Evolutionary conservation across 2,797 vertebrate genomes (phyloP), one percentile per base, ranked within the genome.

Genomic region (Petrocephalus schoutedeni): DNA sequence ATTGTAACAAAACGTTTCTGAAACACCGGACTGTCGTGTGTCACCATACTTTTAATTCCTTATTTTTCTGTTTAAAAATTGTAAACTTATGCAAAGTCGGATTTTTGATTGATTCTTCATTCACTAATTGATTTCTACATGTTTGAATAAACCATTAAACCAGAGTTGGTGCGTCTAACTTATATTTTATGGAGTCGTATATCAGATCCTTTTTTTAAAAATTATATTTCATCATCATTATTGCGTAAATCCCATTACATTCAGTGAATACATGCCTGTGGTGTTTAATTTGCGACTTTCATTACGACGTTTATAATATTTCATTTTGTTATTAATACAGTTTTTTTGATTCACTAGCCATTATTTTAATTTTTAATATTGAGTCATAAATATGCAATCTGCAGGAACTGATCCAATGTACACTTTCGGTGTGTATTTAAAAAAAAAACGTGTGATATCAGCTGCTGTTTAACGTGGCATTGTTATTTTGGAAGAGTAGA

Each of bases 1-100:
- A 90, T 91, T 93, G 92, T 91, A 91, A 93, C 93, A 10, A 92
- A 92, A 86, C 90, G 90, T 92, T 91, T 77, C 87, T 88, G 1
- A 77, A 77, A 51, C 41, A 84, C 89, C 91, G 89, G 90, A 88
- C 88, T 88, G 64, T 80, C 89, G 61, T 28, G 86, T 91, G 91
- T 91, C 1, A 23, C n/a, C 0, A 28, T 23, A 84, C 7, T 16
- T 28, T 14, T 84, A 84, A 84, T 53, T 53, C 4, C 12, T 56
- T 5, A 23, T 54, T 53, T 53, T 53, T 84, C 23, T 53, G 32
- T 74, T 41, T 36, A 3, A 74, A 74, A 74, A 41, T 74, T 45
- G 36, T 74, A 74, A 36, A 74, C 5, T 74, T 74, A 19, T 36
- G 28, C 67, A 71, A 71, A 71, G 16, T 74, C 16, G 45, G 36